A percentile compares a stretch with the other conserved stretches of the same genome.
Conservation (phyloP, 2,113 vertebrate species). For the Caretta caretta region DNA sequence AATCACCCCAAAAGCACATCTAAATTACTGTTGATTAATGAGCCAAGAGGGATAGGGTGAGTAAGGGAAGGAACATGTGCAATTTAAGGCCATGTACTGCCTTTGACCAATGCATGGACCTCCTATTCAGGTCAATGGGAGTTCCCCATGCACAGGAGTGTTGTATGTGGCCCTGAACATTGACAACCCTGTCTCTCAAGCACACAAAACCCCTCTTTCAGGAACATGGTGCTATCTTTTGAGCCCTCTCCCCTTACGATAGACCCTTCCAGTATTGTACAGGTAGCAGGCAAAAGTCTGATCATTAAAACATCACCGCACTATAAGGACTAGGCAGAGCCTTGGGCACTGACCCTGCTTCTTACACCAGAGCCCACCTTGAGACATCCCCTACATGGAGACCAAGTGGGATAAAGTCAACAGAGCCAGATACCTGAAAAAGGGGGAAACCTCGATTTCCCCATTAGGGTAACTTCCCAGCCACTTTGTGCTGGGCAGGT, state of each 20-base stretch:
- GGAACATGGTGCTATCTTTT: not conserved
- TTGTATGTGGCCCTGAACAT: not conserved
- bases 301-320: not conserved
- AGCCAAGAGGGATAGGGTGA: not conserved
- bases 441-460: not conserved
- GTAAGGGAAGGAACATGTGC: not conserved
- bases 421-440: not conserved
- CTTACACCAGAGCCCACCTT: not conserved
- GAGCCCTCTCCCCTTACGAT: not conserved
- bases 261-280: not conserved
- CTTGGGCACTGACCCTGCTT: not conserved
- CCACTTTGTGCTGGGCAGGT: not conserved
- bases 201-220: not conserved
- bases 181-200: not conserved
- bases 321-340: not conserved
- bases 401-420: not conserved
- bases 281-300: not conserved
- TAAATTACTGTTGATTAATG: not conserved
- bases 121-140: not conserved
- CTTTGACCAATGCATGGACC: constrained; percentile 1
- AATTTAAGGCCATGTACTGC: not conserved
- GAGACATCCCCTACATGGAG: not conserved
- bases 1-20: not conserved
- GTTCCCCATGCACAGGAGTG: not conserved
- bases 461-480: not conserved